These are phyloP conservation scores for Globodera rostochiensis DNA, from an alignment of 1,140 invertebrate genomes.

Conservation along the genomic window DNA sequence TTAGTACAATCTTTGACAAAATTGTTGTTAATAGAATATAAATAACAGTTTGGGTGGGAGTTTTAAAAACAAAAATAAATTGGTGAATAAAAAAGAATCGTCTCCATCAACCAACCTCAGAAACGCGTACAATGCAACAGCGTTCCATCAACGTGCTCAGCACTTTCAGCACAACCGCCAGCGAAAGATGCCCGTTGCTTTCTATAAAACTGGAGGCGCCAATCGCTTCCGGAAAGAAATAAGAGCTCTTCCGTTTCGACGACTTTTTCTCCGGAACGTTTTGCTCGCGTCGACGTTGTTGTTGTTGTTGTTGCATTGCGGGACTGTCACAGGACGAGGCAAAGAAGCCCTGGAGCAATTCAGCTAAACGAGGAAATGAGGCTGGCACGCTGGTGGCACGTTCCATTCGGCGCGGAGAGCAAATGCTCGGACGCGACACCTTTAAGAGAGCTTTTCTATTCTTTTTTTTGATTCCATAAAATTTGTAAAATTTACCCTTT, in stretches of 20 bases:
- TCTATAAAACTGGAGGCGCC: slow-evolving; percentile 90
- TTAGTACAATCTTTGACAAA: slow-evolving; percentile 51
- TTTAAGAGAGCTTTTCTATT: background rate
- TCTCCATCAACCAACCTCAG: slow-evolving; percentile 44
- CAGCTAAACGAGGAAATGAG: background rate
- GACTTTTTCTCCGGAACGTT: background rate
- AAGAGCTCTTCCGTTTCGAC: background rate
- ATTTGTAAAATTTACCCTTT: background rate
- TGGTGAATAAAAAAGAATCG: background rate
- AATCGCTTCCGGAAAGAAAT: slow-evolving; percentile 72
- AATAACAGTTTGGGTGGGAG: too few relatives aligned
- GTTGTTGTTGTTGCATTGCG: background rate
- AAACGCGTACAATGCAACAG: slow-evolving; percentile 48
- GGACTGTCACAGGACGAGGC: background rate
- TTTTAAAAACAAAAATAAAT: too few relatives aligned
- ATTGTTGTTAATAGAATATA: slow-evolving; percentile 24
- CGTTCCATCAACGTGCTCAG: slow-evolving; percentile 46
- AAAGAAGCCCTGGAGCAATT: slow-evolving; percentile 2
- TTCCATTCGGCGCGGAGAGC: background rate
- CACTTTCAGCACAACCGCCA: slow-evolving; percentile 82
- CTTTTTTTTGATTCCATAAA: background rate
- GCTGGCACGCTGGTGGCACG: slow-evolving; percentile 1
- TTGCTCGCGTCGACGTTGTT: background rate
- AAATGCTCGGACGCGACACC: slow-evolving; percentile 11
- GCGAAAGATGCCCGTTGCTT: slow-evolving; percentile 87